Percentiles rank a stretch among this genome's conserved stretches.
These are phyloP conservation scores for Trididemnum miniatum DNA, from an alignment of 23 tunicate genomes.

Conservation along the genomic window DNA sequence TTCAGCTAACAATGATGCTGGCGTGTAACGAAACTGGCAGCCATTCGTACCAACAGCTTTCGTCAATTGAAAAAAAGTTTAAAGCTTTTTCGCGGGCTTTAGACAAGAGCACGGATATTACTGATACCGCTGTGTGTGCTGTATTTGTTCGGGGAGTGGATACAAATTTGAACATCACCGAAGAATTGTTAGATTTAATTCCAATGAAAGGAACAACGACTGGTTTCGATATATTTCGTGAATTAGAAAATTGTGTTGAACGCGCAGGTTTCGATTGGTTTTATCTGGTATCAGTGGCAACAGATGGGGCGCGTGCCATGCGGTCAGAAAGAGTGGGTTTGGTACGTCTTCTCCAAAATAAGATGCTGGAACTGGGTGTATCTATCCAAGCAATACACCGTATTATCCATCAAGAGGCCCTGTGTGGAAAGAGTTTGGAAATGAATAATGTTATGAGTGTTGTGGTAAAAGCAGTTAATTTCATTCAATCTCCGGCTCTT, in stretches of 20 bases:
- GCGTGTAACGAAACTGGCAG: constrained; percentile 41
- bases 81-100: no score
- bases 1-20: constrained; percentile 32
- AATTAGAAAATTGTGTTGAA: constrained; percentile 45
- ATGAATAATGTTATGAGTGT: constrained; percentile 45
- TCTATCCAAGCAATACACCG: background rate
- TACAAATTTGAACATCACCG: constrained; percentile 33
- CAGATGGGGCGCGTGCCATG: constrained; percentile 70
- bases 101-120: constrained; percentile 52
- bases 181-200: constrained; percentile 59
- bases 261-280: constrained; percentile 36
- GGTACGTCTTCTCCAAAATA: constrained; percentile 16
- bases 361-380: background rate
- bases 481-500: constrained; percentile 38
- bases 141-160: constrained; percentile 67
- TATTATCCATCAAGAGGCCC: constrained; percentile 26
- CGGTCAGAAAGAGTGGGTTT: constrained; percentile 27
- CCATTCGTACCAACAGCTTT: background rate
- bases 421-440: constrained; percentile 26
- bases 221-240: constrained; percentile 53
- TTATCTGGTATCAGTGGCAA: constrained; percentile 29
- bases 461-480: constrained; percentile 47
- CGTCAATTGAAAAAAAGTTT: constrained; percentile 19
- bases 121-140: constrained; percentile 61
- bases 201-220: constrained; percentile 63